phyloP scores from a whole-genome alignment of 2,888 invertebrate genomes.

The Drosophila borborema region DNA sequence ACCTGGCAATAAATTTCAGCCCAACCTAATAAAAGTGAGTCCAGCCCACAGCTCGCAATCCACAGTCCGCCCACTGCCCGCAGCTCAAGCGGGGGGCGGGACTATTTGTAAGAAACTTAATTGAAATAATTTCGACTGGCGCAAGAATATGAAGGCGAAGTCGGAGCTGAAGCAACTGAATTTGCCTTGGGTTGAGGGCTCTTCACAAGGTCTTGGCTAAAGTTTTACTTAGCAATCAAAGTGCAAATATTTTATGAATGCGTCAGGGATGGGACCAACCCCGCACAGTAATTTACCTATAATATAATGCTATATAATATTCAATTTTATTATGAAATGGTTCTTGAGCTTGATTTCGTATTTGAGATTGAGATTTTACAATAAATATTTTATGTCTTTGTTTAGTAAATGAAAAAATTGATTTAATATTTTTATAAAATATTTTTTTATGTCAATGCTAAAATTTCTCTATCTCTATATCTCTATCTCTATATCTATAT shows the following conservation, averaged over 20 bases:
- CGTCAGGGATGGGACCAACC: not conserved
- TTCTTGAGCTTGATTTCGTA: not conserved
- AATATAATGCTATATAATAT: not conserved
- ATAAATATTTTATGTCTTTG: not conserved
- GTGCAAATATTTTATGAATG: conserved; percentile 39
- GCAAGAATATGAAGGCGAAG: conserved; percentile 12
- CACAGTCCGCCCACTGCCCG: conserved; percentile 12
- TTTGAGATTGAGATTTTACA: not conserved
- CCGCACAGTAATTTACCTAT: conserved; percentile 17
- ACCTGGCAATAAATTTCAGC: conserved; percentile 75
- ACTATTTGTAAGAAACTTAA: conserved; percentile 69
- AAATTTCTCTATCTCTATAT: not conserved
- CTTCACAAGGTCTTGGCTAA: conserved; percentile 31
- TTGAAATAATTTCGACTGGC: conserved; percentile 71
- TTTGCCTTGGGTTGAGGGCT: not conserved
- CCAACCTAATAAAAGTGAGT: conserved; percentile 73
- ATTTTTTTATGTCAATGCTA: not conserved
- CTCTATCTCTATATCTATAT: not conserved
- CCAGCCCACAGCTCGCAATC: conserved; percentile 18
- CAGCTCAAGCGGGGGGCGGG: not conserved
- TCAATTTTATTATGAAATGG: conserved; percentile 8
- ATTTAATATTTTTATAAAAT: too few relatives aligned
- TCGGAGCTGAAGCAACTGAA: not conserved
- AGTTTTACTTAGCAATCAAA: conserved; percentile 71
- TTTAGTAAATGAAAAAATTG: too few relatives aligned